phyloP scores from a whole-genome alignment of 2,113 vertebrate genomes.

The Misgurnus mizolepis region DNA sequence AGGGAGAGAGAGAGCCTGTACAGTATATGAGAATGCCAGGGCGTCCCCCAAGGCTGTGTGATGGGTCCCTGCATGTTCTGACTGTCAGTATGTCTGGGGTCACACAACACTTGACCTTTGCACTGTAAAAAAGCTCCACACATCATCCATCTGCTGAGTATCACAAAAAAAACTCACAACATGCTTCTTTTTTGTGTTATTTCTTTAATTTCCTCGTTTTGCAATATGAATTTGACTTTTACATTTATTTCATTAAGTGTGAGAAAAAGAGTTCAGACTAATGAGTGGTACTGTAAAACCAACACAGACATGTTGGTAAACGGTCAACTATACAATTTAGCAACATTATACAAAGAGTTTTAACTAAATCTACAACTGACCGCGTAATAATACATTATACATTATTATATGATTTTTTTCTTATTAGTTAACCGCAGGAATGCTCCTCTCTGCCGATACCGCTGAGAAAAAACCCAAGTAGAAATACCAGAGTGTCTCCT shows the following conservation, averaged over 20 bases:
- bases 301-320: too few relatives aligned
- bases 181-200: constrained; percentile 13
- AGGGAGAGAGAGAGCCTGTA: constrained; percentile 26
- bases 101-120: constrained; percentile 68
- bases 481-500: constrained; percentile 76
- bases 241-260: too few relatives aligned
- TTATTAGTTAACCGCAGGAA: not conserved
- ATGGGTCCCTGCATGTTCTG: constrained; percentile 27
- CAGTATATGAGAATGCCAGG: constrained; percentile 48
- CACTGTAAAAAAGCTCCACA: constrained; percentile 64
- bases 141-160: constrained; percentile 68
- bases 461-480: constrained; percentile 28
- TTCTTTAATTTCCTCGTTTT: not conserved
- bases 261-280: too few relatives aligned
- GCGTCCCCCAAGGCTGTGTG: constrained; percentile 64
- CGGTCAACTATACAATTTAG: too few relatives aligned
- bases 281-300: too few relatives aligned
- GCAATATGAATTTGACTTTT: too few relatives aligned
- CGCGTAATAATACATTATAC: not conserved
- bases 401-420: too few relatives aligned
- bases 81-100: constrained; percentile 67
- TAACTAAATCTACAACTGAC: not conserved
- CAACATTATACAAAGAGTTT: not conserved
- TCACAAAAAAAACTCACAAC: constrained; percentile 28
- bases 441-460: not conserved